Evolutionary conservation across 2,113 vertebrate species (phyloP).

Genomic region (Platysteira castanea): DNA sequence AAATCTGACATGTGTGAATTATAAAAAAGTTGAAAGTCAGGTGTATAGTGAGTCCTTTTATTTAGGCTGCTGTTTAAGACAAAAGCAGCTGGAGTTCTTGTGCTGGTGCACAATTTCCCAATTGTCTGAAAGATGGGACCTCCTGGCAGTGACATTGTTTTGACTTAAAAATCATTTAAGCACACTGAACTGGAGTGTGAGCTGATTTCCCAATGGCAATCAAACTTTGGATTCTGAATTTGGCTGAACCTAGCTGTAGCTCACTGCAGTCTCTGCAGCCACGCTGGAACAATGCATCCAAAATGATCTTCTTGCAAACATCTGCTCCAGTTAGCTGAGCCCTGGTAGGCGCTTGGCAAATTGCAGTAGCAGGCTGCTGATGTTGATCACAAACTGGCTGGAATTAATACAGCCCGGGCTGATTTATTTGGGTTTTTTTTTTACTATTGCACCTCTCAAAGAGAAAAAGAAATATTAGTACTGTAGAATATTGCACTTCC

Average conservation of each 20-base stretch:
- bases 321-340: neutral
- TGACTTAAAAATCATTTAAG: conserved; percentile 23
- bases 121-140: neutral
- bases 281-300: neutral
- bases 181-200: neutral
- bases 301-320: neutral
- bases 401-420: neutral
- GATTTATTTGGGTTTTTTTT: neutral
- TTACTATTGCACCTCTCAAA: neutral
- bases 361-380: neutral
- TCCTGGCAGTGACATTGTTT: neutral
- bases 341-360: neutral
- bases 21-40: neutral
- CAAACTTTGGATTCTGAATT: neutral
- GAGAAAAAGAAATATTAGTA: neutral
- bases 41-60: neutral
- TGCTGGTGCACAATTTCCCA: neutral
- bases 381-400: neutral
- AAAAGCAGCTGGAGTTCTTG: neutral
- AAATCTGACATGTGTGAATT: neutral
- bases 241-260: neutral
- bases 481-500: neutral
- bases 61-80: neutral
- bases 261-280: neutral
- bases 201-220: neutral